Conservation (phyloP, 2,113 vertebrate genomes). For the Numenius arquata region DNA sequence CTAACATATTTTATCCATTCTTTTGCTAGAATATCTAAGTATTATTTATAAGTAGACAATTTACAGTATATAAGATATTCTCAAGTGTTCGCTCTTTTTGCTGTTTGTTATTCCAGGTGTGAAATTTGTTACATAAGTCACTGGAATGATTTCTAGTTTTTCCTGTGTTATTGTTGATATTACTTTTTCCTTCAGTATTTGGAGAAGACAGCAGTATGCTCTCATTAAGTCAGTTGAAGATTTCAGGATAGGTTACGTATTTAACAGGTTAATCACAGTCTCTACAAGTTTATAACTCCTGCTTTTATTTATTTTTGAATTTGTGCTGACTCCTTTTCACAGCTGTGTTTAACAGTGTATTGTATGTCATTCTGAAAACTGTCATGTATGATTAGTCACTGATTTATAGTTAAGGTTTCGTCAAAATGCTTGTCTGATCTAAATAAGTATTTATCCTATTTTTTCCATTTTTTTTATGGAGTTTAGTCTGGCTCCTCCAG, state of each 20-base stretch:
- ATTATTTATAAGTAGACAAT: not conserved
- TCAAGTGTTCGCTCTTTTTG: not conserved
- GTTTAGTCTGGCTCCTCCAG: constrained; percentile 56
- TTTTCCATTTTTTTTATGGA: constrained; percentile 22
- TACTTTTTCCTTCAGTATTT: not conserved
- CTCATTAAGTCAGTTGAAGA: not conserved
- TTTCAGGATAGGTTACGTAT: not conserved
- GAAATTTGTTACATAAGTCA: not conserved
- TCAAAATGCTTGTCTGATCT: constrained; percentile 53
- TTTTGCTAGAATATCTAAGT: not conserved
- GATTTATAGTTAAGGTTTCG: constrained; percentile 40
- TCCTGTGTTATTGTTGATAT: not conserved
- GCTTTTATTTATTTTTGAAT: not conserved
- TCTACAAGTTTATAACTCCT: not conserved
- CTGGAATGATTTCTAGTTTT: not conserved
- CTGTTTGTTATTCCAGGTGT: not conserved
- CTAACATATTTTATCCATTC: not conserved
- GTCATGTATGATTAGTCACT: constrained; percentile 36
- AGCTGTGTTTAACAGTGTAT: not conserved
- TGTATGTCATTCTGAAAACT: not conserved
- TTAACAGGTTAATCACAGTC: not conserved
- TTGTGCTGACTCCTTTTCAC: not conserved
- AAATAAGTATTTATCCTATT: constrained; percentile 37
- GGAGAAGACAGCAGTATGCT: not conserved
- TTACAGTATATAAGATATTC: not conserved